A percentile compares a stretch with the other conserved stretches of the same genome.
Evolutionary conservation across 2,113 vertebrate genomes (phyloP).

Genomic region (Otis tarda): DNA sequence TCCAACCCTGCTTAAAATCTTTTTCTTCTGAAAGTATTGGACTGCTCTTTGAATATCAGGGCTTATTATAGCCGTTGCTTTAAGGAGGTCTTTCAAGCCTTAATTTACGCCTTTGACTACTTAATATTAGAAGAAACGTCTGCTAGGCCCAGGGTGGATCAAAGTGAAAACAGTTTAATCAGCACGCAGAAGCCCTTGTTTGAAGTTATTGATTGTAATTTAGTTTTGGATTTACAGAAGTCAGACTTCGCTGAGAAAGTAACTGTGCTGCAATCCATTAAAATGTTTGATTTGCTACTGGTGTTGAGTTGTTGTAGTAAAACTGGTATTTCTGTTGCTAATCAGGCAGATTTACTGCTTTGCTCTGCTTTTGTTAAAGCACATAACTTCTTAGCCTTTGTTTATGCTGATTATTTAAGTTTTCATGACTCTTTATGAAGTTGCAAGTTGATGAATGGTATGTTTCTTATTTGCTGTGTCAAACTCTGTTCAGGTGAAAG

Average conservation of each 20-base stretch:
- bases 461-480: not conserved
- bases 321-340: not conserved
- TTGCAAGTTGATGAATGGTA: not conserved
- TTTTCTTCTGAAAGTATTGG: not conserved
- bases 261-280: not conserved
- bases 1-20: not conserved
- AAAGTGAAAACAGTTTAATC: conserved; percentile 3
- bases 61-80: not conserved
- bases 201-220: conserved; percentile 36
- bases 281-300: conserved; percentile 2
- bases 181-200: not conserved
- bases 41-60: not conserved
- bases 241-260: not conserved
- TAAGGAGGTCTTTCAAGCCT: conserved; percentile 14
- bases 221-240: conserved; percentile 6
- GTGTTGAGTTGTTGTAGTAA: not conserved
- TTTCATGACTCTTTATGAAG: not conserved
- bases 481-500: not conserved
- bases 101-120: not conserved
- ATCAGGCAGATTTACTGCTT: not conserved
- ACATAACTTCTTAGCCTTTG: not conserved
- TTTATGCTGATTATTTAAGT: not conserved
- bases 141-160: not conserved
- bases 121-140: not conserved
- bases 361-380: not conserved